Conservation (phyloP, 2,113 vertebrate species). For the Oenanthe melanoleuca region DNA sequence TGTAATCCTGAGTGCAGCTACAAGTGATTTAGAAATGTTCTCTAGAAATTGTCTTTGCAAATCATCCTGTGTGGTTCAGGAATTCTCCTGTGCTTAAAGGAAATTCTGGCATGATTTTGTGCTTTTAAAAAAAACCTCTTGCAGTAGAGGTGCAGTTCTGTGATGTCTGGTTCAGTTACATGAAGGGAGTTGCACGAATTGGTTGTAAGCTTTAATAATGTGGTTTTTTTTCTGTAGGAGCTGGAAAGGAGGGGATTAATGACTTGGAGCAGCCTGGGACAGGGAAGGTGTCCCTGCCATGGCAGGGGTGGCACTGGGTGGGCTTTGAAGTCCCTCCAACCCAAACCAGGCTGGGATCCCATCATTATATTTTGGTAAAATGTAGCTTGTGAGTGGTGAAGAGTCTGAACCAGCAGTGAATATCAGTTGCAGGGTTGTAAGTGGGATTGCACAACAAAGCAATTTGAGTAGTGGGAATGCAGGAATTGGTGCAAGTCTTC, state of each 20-base stretch:
- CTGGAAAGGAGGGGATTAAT: not conserved
- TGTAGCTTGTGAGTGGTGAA: no score
- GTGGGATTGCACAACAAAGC: not conserved
- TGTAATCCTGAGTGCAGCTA: not conserved
- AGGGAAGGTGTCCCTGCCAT: not conserved
- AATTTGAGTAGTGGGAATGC: not conserved
- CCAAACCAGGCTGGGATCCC: not conserved
- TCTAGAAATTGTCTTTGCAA: not conserved
- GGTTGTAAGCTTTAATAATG: not conserved
- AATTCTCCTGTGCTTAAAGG: not conserved
- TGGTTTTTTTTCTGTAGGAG: not conserved
- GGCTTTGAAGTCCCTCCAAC: accelerated
- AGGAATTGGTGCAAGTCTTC: not conserved
- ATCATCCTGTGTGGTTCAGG: not conserved
- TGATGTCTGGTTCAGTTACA: not conserved
- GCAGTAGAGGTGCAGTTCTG: not conserved
- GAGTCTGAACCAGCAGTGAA: not conserved
- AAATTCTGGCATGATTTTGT: not conserved
- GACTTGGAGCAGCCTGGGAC: not conserved
- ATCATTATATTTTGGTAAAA: not conserved
- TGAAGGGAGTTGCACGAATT: not conserved
- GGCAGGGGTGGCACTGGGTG: not conserved
- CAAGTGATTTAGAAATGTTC: not conserved
- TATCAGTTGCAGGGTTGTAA: not conserved
- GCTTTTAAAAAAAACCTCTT: not conserved